Conservation (phyloP, 1,140 invertebrate species). For the Pteromalus puparum region DNA sequence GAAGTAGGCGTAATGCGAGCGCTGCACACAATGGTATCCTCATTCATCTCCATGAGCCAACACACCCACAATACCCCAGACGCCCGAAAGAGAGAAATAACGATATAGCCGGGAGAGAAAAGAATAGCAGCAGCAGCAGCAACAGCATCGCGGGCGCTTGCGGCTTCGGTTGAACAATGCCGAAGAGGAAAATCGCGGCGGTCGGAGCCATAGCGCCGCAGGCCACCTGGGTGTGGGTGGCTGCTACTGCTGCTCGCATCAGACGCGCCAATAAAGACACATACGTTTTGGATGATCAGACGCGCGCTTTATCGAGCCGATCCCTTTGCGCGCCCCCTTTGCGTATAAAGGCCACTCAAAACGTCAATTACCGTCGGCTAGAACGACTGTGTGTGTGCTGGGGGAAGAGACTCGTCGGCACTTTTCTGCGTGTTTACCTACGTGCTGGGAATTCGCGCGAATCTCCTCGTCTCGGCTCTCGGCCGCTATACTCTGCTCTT, state of each 20-base stretch:
- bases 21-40: neutral
- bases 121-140: neutral
- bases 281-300: slow-evolving; percentile 11
- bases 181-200: neutral
- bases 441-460: slow-evolving; percentile 27
- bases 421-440: slow-evolving; percentile 22
- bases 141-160: neutral
- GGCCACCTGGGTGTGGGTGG: neutral
- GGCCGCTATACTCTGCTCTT: neutral
- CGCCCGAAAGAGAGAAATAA: neutral
- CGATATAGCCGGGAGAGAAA: neutral
- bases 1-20: neutral
- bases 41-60: neutral
- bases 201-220: neutral
- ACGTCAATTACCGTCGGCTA: slow-evolving; percentile 20
- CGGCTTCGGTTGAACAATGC: neutral
- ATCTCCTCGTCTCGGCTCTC: neutral
- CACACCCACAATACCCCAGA: neutral
- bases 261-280: neutral
- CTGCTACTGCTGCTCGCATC: neutral
- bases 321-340: neutral
- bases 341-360: slow-evolving; percentile 10
- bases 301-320: neutral
- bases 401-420: neutral
- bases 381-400: too few relatives aligned